Conservation (phyloP, 2,113 vertebrate species). For the Rhegmatorhina hoffmannsi region DNA sequence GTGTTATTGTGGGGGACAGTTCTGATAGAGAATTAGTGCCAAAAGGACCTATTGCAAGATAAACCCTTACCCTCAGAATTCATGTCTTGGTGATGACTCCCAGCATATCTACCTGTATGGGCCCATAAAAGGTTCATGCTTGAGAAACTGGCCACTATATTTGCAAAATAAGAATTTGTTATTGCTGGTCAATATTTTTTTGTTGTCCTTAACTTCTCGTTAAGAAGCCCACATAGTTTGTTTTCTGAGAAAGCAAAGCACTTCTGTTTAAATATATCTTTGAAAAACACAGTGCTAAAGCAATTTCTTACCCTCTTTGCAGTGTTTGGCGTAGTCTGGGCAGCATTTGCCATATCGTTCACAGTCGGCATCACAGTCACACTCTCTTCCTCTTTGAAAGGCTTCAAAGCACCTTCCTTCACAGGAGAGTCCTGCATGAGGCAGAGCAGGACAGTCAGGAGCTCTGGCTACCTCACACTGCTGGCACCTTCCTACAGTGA, state of each 20-base stretch:
- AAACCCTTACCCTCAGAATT: background rate
- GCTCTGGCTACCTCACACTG: background rate
- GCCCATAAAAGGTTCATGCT: background rate
- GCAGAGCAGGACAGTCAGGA: background rate
- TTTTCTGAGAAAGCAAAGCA: background rate
- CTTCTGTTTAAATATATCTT: background rate
- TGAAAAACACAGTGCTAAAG: background rate
- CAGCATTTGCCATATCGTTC: slow-evolving; percentile 85
- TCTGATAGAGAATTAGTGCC: background rate
- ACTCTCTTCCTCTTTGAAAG: slow-evolving; percentile 84
- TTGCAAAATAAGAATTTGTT: background rate
- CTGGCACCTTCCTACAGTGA: background rate
- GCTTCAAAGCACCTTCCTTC: slow-evolving; percentile 89
- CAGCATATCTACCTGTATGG: background rate
- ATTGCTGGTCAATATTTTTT: background rate
- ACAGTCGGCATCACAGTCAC: slow-evolving; percentile 87
- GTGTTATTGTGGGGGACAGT: background rate
- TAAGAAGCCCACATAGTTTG: background rate
- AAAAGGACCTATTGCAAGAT: background rate
- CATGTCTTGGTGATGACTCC: background rate
- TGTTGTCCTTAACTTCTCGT: background rate
- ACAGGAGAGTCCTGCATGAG: slow-evolving; percentile 82
- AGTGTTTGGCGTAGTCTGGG: slow-evolving; percentile 76
- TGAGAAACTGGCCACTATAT: background rate
- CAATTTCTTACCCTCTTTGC: slow-evolving; percentile 78